Percentiles rank a stretch among this genome's conserved stretches.
phyloP scores from a whole-genome alignment of 2,888 invertebrate genomes.

The Lamellibrachia satsuma region DNA sequence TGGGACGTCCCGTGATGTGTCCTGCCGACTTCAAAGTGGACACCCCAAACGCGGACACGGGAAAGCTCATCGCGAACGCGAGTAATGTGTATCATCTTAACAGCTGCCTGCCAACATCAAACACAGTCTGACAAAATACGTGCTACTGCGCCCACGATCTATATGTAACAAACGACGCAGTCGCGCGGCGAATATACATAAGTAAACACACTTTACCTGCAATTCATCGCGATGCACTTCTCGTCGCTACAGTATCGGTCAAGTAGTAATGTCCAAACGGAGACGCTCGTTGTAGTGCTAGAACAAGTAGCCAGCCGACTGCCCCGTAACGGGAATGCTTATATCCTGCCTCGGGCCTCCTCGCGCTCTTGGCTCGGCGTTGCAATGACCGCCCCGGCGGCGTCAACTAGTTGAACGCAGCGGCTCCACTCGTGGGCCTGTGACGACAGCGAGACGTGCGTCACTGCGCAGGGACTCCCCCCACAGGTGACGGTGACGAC shows the following conservation, averaged over 20 bases:
- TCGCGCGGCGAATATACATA: not conserved
- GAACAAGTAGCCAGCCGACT: not conserved
- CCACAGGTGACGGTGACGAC: not conserved
- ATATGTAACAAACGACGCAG: not conserved
- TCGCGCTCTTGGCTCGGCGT: not conserved
- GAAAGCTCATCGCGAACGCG: not conserved
- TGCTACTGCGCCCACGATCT: not conserved
- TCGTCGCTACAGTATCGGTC: not conserved
- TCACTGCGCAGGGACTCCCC: not conserved
- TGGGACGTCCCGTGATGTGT: not conserved
- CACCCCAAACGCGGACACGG: not conserved
- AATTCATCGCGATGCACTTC: not conserved
- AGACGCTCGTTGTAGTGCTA: not conserved
- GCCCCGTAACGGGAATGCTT: not conserved
- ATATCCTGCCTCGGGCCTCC: not conserved
- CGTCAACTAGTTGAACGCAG: too few relatives aligned
- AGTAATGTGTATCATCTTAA: too few relatives aligned
- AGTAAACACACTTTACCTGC: not conserved
- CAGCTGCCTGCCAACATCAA: not conserved
- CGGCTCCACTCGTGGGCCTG: not conserved
- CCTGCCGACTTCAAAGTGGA: not conserved
- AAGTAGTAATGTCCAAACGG: not conserved
- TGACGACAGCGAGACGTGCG: not conserved
- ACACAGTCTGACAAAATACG: not conserved
- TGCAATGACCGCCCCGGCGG: not conserved